Evolutionary conservation across 2,888 invertebrate species (phyloP).

Genomic region (Mesorhabditis belari): DNA sequence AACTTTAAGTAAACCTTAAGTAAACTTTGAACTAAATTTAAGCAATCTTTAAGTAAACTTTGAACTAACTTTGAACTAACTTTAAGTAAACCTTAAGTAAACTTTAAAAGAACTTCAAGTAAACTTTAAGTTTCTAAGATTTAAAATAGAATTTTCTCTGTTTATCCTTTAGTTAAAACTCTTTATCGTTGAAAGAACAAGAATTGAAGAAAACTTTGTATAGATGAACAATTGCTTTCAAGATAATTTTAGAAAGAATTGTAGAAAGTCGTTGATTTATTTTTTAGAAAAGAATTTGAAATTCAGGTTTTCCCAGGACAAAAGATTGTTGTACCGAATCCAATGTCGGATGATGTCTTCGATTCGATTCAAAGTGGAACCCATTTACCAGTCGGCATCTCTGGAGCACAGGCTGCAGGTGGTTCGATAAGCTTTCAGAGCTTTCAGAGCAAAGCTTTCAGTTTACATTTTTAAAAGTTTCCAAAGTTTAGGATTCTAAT

Average conservation of each 20-base stretch:
- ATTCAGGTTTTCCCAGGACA: conserved; percentile 50
- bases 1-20: too few species aligned
- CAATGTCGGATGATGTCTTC: conserved; percentile 35
- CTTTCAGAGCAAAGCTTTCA: too few species aligned
- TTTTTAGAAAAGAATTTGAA: background rate
- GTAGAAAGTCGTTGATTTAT: background rate
- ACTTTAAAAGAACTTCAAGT: background rate
- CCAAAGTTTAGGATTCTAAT: too few species aligned
- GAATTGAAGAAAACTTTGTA: too few species aligned
- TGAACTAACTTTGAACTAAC: too few species aligned
- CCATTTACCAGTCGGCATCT: background rate
- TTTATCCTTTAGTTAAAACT: background rate
- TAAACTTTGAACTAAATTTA: too few species aligned
- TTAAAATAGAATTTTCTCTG: background rate
- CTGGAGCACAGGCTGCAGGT: background rate
- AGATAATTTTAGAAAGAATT: too few species aligned
- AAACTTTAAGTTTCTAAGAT: background rate
- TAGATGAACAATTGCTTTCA: too few species aligned
- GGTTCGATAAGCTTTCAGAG: too few species aligned
- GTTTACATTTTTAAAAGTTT: too few species aligned
- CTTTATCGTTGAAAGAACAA: too few species aligned
- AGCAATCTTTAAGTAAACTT: too few species aligned
- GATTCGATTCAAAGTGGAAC: conserved; percentile 13
- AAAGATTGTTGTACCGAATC: conserved; percentile 43
- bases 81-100: background rate